phyloP scores from a whole-genome alignment of 1,140 invertebrate species.

The Drosophila burlai region DNA sequence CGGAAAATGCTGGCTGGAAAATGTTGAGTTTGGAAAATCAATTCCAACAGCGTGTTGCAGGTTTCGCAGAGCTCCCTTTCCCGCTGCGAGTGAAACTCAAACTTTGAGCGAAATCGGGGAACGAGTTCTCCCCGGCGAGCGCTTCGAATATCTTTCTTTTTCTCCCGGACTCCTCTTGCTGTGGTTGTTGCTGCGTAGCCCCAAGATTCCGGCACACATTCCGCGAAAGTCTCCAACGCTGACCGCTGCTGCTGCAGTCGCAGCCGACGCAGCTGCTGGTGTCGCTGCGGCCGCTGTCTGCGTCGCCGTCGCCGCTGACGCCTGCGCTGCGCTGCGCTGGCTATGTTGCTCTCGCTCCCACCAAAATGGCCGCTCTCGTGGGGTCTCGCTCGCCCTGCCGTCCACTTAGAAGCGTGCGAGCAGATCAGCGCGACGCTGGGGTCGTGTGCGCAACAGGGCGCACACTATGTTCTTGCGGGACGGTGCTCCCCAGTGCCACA shows the following conservation, averaged over 20 bases:
- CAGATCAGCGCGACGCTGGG: constrained; percentile 5
- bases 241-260: constrained; percentile 66
- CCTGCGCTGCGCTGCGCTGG: constrained; percentile 25
- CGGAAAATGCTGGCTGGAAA: constrained; percentile 22
- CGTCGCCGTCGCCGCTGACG: constrained; percentile 13
- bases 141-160: constrained; percentile 28
- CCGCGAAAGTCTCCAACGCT: constrained; percentile 71
- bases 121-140: constrained; percentile 38
- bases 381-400: constrained; percentile 35
- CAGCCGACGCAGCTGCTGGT: constrained; percentile 17
- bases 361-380: constrained; percentile 72
- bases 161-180: not conserved
- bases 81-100: constrained; percentile 54
- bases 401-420: constrained; percentile 1
- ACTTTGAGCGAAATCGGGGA: constrained; percentile 54
- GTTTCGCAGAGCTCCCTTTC: constrained; percentile 16
- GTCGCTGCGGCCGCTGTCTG: constrained; percentile 33
- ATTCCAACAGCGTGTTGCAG: constrained; percentile 52
- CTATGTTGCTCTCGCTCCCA: constrained; percentile 68
- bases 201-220: constrained; percentile 63
- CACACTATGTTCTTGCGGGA: constrained; percentile 54
- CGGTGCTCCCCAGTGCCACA: constrained; percentile 14
- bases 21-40: constrained; percentile 57
- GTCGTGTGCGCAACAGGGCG: constrained; percentile 69
- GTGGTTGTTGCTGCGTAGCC: constrained; percentile 18